phyloP scores from a whole-genome alignment of 2,888 invertebrate genomes.

The Spilosoma lubricipeda region DNA sequence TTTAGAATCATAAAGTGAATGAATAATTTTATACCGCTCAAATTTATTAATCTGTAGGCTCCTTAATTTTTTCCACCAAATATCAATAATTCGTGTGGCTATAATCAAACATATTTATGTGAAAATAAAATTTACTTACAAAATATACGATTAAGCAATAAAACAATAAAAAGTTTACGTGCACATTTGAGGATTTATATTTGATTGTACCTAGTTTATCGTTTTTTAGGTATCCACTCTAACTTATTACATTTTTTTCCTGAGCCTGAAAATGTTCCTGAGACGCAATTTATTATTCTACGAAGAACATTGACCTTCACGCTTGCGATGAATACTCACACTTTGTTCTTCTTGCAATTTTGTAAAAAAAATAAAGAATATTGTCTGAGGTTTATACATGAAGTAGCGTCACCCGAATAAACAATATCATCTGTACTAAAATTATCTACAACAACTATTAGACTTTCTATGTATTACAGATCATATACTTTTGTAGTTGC shows the following conservation, averaged over 20 bases:
- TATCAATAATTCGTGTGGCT: not conserved
- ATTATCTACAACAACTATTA: no score
- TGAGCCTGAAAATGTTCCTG: not conserved
- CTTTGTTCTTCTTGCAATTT: not conserved
- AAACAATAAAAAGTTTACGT: not conserved
- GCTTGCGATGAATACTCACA: not conserved
- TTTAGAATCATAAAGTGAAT: not conserved
- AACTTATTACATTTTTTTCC: not conserved
- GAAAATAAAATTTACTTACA: not conserved
- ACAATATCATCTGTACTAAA: not conserved
- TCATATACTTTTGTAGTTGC: not conserved
- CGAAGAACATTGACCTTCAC: not conserved
- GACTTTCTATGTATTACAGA: accelerated
- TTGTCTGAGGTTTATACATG: not conserved
- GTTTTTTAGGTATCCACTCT: not conserved
- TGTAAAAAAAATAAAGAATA: not conserved
- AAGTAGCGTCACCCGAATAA: not conserved
- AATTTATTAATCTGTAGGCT: not conserved
- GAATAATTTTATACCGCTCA: not conserved
- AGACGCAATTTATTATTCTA: not conserved
- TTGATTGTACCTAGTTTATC: not conserved
- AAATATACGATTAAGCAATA: not conserved
- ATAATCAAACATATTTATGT: not conserved
- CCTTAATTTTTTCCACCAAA: not conserved
- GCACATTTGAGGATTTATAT: not conserved